phyloP scores from a whole-genome alignment of 2,113 vertebrate species.

The Xenopus laevis region DNA sequence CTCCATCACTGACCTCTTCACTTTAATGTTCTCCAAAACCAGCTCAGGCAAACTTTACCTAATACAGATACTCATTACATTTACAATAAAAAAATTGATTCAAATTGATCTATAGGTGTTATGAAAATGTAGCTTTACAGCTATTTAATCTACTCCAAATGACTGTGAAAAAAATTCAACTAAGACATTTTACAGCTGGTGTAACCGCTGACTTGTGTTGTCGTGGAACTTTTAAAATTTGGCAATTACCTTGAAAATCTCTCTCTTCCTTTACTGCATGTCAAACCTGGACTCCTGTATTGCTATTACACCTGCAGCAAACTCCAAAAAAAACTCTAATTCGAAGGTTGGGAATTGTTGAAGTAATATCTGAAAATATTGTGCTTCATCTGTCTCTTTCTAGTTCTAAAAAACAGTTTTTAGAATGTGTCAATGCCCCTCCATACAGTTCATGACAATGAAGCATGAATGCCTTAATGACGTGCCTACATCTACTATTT shows the following conservation, averaged over 20 bases:
- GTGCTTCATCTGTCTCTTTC: too few relatives aligned
- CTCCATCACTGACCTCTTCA: constrained; percentile 54
- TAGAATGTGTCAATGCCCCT: constrained; percentile 33
- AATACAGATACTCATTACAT: constrained; percentile 46
- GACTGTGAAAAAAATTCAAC: constrained; percentile 33
- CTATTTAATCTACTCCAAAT: constrained; percentile 20
- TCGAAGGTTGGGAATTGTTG: too few relatives aligned
- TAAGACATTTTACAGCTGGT: constrained; percentile 5
- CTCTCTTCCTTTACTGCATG: background rate
- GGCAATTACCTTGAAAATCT: background rate
- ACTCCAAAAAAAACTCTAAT: background rate
- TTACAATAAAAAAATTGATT: constrained; percentile 36
- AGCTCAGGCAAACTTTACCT: constrained; percentile 19
- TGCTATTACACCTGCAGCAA: background rate
- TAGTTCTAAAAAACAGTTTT: too few relatives aligned
- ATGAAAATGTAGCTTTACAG: constrained; percentile 35
- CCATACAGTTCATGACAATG: constrained; percentile 45
- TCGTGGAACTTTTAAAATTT: constrained; percentile 2
- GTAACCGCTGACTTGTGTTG: constrained; percentile 30
- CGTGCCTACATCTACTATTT: constrained; percentile 72
- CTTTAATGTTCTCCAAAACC: constrained; percentile 51
- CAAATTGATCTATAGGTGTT: constrained; percentile 41
- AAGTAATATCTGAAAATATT: too few relatives aligned
- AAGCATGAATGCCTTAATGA: constrained; percentile 66
- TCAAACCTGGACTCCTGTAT: background rate